Conservation (phyloP, 2,797 vertebrate species). For the Syncerus caffer region DNA sequence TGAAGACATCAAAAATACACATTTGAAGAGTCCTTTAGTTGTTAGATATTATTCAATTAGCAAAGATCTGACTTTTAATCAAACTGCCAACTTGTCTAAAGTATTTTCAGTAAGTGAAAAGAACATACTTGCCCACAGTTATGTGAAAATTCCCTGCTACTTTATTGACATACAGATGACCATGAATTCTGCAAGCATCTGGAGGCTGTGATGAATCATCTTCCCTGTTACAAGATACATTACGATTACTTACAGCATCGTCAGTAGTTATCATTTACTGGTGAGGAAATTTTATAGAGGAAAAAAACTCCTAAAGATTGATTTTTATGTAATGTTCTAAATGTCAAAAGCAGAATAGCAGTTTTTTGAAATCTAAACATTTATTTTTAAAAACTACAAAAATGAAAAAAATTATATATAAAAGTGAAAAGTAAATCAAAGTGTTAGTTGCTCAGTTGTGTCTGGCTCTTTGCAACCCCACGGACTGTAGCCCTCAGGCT, state of each 20-base stretch:
- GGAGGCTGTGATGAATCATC: slow-evolving; percentile 85
- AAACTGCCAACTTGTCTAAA: slow-evolving; percentile 24
- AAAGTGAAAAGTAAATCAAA: neutral
- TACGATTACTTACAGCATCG: neutral
- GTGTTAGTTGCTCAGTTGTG: neutral
- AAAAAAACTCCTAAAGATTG: neutral
- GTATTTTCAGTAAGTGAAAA: slow-evolving; percentile 78
- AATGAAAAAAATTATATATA: neutral
- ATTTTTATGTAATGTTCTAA: slow-evolving; percentile 3
- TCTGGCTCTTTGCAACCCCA: neutral
- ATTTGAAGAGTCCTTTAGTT: neutral
- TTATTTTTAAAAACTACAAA: neutral
- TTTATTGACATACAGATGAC: slow-evolving; percentile 97
- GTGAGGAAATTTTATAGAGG: neutral
- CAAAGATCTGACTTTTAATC: slow-evolving; percentile 33
- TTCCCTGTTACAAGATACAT: slow-evolving; percentile 83
- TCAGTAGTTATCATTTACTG: neutral
- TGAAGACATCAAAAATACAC: neutral
- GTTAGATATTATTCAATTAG: neutral
- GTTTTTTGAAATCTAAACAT: neutral
- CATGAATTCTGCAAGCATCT: slow-evolving; percentile 94
- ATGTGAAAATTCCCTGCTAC: slow-evolving; percentile 99
- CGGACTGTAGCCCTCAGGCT: neutral
- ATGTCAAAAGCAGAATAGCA: neutral
- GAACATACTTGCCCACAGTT: slow-evolving; percentile 98